Base-by-base conservation (phyloP, 1,140 invertebrate species). In the Cotesia vestalis region DNA sequence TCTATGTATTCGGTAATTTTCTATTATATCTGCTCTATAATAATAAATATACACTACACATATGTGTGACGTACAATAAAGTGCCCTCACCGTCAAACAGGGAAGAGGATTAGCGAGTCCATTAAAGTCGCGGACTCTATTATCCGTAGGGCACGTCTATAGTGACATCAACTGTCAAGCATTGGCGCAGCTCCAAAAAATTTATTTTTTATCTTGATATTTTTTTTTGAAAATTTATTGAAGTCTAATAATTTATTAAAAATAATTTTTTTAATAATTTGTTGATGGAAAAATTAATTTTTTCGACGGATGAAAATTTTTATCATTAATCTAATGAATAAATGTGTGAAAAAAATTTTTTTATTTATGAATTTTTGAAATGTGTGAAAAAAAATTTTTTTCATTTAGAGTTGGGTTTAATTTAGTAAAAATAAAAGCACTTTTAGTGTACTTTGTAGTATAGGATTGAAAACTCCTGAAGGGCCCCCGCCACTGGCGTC, bases 61-160 rank as follows among this genome's bases (percentile, higher is more conserved):
- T 69, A 66, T 12, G 40, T 71, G 59, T 72, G 60, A 46, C 60
- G 60, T 46, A 61, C 61, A 40, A 17, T 17, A 52, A 57, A 36
- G 79, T 81, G 77, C 77, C 80, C 82, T 83, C 81, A 80, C 78
- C 80, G 80, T 72, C 84, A 86, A 86, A 86, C 84, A 81, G 83
- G 75, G 78, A 85, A 86, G 84, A 86, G 85, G 85, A 87, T 87
- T 87, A 87, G 81, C 83, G 82, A 87, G 86, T 87, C 86, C 86
- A 87, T 87, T 87, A 87, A 87, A 87, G 85, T 87, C 86, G 86
- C 84, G 85, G 82, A 86, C 84, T 87, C 85, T 86, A 86, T 87
- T 87, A 87, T 86, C 81, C 80, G 73, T 73, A 76, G 83, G 79
- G 80, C 80, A 82, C 75, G 68, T 76, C 77, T 75, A 83, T 76